These are phyloP conservation scores for Myodes glareolus DNA, from an alignment of 2,113 vertebrate genomes.

Conservation along the genomic window DNA sequence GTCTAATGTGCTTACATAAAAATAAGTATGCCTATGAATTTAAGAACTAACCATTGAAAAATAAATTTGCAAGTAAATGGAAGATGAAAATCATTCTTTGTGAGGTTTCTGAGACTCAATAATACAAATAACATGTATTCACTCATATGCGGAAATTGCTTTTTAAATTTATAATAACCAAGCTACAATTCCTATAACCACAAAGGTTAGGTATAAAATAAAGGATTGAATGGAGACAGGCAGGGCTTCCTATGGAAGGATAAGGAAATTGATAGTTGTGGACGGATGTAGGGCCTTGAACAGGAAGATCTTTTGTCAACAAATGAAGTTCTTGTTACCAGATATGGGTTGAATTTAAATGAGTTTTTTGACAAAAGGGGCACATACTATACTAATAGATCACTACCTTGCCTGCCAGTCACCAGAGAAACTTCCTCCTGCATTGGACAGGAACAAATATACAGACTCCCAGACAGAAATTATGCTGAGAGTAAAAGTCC, in stretches of 20 bases:
- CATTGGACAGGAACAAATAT: neutral
- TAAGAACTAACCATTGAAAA: neutral
- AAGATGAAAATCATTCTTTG: neutral
- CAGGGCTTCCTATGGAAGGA: too few relatives aligned
- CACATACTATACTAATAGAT: neutral
- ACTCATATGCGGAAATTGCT: too few relatives aligned
- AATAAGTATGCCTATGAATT: neutral
- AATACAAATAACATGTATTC: neutral
- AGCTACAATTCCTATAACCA: neutral
- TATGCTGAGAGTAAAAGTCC: neutral
- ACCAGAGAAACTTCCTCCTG: neutral
- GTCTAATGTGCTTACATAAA: neutral
- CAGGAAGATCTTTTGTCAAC: neutral
- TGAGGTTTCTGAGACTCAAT: neutral
- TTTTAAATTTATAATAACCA: neutral
- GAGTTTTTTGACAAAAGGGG: neutral
- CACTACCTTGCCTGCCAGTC: neutral
- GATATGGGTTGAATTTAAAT: neutral
- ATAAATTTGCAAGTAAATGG: neutral
- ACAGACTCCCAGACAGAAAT: neutral
- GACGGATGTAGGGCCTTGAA: too few relatives aligned
- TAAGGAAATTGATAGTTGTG: too few relatives aligned
- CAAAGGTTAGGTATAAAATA: too few relatives aligned
- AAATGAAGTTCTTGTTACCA: neutral
- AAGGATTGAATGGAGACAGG: accelerated